Evolutionary conservation across 2,797 vertebrate genomes (phyloP).

Genomic region (Anisognathus igniventris): DNA sequence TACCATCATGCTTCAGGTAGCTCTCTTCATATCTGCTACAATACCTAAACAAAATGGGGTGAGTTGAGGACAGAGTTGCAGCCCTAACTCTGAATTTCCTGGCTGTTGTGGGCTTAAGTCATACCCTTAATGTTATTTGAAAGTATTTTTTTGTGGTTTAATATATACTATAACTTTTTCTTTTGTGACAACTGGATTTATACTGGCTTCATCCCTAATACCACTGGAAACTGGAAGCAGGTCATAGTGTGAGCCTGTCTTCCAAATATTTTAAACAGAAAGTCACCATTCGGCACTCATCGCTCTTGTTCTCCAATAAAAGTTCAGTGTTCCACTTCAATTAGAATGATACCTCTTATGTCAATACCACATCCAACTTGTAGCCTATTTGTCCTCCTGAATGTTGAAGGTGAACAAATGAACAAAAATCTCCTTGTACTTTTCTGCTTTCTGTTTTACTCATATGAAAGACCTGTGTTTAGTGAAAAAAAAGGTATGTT

Average conservation of each 20-base stretch:
- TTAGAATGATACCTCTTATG: background rate
- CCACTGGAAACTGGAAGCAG: slow-evolving; percentile 80
- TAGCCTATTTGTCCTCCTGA: background rate
- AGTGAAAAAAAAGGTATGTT: rapidly evolving
- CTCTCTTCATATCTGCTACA: slow-evolving; percentile 12
- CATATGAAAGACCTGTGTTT: background rate
- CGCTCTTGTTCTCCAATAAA: slow-evolving; percentile 6
- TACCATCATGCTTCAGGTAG: background rate
- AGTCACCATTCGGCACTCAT: slow-evolving; percentile 36
- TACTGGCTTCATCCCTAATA: slow-evolving; percentile 76
- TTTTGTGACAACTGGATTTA: slow-evolving; percentile 80
- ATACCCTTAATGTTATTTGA: slow-evolving; percentile 74
- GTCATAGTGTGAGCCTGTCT: slow-evolving; percentile 43
- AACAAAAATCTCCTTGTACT: background rate
- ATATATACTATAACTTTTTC: slow-evolving; percentile 80
- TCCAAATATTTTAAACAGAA: slow-evolving; percentile 71
- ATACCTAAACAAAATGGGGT: slow-evolving; percentile 70
- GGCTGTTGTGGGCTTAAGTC: slow-evolving; percentile 75
- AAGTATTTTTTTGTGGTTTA: slow-evolving; percentile 75
- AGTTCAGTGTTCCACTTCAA: background rate
- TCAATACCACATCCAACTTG: background rate
- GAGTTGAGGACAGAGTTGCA: slow-evolving; percentile 72
- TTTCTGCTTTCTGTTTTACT: slow-evolving; percentile 2
- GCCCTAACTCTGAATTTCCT: slow-evolving; percentile 64
- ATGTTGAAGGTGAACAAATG: slow-evolving; percentile 9